A percentile compares a stretch with the other conserved stretches of the same genome.
Evolutionary conservation across 2,797 vertebrate species (phyloP).

Genomic region (Clamator glandarius): DNA sequence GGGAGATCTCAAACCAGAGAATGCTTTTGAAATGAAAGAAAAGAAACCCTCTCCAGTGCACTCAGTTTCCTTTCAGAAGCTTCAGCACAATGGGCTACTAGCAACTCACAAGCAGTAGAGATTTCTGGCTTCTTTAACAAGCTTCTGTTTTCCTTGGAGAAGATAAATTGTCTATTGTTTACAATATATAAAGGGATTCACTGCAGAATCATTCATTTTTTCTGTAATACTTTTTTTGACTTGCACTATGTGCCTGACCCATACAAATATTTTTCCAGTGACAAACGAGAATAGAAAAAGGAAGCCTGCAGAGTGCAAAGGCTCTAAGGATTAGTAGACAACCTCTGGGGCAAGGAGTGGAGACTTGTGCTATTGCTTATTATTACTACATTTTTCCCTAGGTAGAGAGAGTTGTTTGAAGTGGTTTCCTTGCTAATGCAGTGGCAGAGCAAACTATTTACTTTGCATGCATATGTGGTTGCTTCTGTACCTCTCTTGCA

Average conservation of each 20-base stretch:
- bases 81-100: not conserved
- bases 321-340: conserved; percentile 58
- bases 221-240: not conserved
- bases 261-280: conserved; percentile 60
- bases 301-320: conserved; percentile 66
- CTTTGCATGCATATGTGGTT: conserved; percentile 68
- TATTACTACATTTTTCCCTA: conserved; percentile 69
- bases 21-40: conserved; percentile 41
- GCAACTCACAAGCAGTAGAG: not conserved
- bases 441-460: conserved; percentile 67
- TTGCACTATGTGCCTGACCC: conserved; percentile 26
- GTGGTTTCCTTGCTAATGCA: conserved; percentile 69
- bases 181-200: not conserved
- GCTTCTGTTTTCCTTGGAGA: not conserved
- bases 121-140: not conserved
- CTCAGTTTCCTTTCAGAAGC: conserved; percentile 3
- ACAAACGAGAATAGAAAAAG: conserved; percentile 65
- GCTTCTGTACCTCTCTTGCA: conserved; percentile 47
- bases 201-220: conserved; percentile 9
- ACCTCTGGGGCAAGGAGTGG: conserved; percentile 70
- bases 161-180: not conserved
- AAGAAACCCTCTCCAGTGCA: not conserved
- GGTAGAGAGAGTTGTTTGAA: conserved; percentile 67
- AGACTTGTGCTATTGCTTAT: conserved; percentile 67
- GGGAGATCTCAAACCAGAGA: conserved; percentile 41